Evolutionary conservation across 2,113 vertebrate species (phyloP).

Genomic region (Macrotis lagotis): DNA sequence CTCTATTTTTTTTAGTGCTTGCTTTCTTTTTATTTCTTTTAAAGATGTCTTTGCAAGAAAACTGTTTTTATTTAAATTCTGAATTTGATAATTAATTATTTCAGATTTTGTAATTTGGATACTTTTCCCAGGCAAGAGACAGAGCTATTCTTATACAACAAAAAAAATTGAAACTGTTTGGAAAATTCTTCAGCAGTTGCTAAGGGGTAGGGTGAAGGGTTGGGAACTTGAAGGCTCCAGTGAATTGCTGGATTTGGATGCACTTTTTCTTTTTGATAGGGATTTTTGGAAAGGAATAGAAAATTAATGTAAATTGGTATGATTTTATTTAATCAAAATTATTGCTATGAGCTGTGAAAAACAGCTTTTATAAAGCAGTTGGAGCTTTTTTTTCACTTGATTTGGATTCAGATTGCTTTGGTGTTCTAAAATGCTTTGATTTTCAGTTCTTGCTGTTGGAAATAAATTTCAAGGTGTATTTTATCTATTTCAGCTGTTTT

Average conservation of each 20-base stretch:
- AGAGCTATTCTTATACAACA: slow-evolving; percentile 78
- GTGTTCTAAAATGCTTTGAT: slow-evolving; percentile 82
- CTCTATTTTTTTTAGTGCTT: slow-evolving; percentile 87
- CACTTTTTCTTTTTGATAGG: slow-evolving; percentile 87
- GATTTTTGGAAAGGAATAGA: slow-evolving; percentile 81
- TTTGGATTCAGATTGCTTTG: slow-evolving; percentile 79
- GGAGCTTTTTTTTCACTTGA: slow-evolving; percentile 71
- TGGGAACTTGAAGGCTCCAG: slow-evolving; percentile 80
- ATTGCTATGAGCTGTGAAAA: slow-evolving; percentile 82
- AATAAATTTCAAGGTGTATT: slow-evolving; percentile 83
- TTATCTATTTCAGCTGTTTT: slow-evolving; percentile 82
- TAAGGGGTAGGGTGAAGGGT: slow-evolving; percentile 63
- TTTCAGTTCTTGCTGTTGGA: slow-evolving; percentile 83
- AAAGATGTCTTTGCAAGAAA: slow-evolving; percentile 84
- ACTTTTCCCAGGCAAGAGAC: slow-evolving; percentile 80
- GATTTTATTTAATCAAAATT: slow-evolving; percentile 88
- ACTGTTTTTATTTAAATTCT: slow-evolving; percentile 90
- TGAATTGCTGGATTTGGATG: slow-evolving; percentile 85
- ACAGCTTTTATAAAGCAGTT: slow-evolving; percentile 81
- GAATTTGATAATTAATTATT: slow-evolving; percentile 93
- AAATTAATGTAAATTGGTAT: slow-evolving; percentile 88
- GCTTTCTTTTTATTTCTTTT: slow-evolving; percentile 85
- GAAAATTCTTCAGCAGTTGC: slow-evolving; percentile 82
- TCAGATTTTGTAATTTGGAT: slow-evolving; percentile 89
- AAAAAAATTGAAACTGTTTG: slow-evolving; percentile 82